Evolutionary conservation across 2,888 invertebrate genomes (phyloP).

Genomic region (Alsophila aescularia): DNA sequence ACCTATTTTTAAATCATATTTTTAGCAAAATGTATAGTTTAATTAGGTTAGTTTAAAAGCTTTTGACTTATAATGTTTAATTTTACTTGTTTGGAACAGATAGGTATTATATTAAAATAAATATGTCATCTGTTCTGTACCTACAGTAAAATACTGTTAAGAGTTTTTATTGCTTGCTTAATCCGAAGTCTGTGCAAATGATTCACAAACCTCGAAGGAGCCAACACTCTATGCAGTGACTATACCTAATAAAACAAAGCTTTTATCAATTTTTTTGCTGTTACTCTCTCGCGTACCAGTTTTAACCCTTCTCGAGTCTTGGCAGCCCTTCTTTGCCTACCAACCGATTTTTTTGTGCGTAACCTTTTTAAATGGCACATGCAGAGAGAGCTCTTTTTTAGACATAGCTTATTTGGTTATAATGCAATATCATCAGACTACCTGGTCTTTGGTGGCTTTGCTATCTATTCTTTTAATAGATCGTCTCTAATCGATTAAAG

Average conservation of each 20-base stretch:
- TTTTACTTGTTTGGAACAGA: too few species aligned
- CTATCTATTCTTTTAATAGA: conserved; percentile 73
- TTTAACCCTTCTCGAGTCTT: conserved; percentile 79
- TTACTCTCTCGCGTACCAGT: conserved; percentile 60
- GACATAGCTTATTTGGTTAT: conserved; percentile 65
- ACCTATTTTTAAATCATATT: too few species aligned
- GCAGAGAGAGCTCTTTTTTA: conserved; percentile 76
- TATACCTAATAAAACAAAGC: conserved; percentile 56
- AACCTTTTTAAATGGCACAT: conserved; percentile 83
- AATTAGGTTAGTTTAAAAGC: too few species aligned
- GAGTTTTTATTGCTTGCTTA: not conserved
- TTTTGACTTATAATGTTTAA: too few species aligned
- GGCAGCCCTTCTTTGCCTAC: conserved; percentile 77
- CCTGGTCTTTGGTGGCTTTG: conserved; percentile 64
- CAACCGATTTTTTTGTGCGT: conserved; percentile 70
- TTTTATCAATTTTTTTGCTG: conserved; percentile 73
- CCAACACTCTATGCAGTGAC: conserved; percentile 46
- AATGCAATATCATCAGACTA: conserved; percentile 81
- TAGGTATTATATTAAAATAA: too few species aligned
- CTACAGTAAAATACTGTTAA: not conserved
- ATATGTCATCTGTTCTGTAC: too few species aligned
- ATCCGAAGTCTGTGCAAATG: not conserved
- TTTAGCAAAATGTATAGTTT: too few species aligned
- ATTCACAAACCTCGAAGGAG: not conserved
- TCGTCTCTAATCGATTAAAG: conserved; percentile 76